phyloP scores from a whole-genome alignment of 2,113 vertebrate species.

The Ciconia boyciana region DNA sequence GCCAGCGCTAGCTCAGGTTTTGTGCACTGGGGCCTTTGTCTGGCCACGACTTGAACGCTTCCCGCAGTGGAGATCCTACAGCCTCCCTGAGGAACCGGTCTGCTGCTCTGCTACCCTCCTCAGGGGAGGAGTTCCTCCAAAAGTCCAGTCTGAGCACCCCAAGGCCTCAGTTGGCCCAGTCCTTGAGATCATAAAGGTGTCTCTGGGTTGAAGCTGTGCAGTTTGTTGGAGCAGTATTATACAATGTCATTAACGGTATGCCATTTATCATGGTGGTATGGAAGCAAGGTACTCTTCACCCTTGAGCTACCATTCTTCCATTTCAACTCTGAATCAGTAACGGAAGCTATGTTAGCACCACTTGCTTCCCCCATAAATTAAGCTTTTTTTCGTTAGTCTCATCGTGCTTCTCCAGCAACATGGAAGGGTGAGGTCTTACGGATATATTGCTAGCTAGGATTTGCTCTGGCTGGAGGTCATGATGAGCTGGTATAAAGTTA shows the following conservation, averaged over 20 bases:
- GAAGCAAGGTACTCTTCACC: background rate
- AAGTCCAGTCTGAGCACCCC: background rate
- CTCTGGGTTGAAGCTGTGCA: background rate
- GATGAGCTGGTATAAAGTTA: background rate
- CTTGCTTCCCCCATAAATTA: background rate
- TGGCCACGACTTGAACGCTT: background rate
- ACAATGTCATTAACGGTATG: accelerated
- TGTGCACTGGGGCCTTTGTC: background rate
- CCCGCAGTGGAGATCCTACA: background rate
- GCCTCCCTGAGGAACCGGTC: background rate
- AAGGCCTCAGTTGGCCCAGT: background rate
- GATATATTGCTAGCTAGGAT: background rate
- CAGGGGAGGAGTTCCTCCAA: background rate
- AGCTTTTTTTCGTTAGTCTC: background rate
- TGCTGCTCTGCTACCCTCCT: background rate
- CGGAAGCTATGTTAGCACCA: background rate
- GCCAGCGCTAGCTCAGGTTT: background rate
- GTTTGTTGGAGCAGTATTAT: background rate
- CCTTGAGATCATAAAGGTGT: background rate
- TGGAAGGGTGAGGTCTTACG: background rate
- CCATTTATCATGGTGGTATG: background rate
- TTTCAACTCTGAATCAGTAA: background rate
- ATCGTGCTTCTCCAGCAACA: background rate
- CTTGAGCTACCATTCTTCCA: background rate
- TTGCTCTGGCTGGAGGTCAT: background rate